A percentile compares a stretch with the other conserved stretches of the same genome.
phyloP scores from a whole-genome alignment of 1,140 invertebrate genomes.

The Cotesia vestalis region DNA sequence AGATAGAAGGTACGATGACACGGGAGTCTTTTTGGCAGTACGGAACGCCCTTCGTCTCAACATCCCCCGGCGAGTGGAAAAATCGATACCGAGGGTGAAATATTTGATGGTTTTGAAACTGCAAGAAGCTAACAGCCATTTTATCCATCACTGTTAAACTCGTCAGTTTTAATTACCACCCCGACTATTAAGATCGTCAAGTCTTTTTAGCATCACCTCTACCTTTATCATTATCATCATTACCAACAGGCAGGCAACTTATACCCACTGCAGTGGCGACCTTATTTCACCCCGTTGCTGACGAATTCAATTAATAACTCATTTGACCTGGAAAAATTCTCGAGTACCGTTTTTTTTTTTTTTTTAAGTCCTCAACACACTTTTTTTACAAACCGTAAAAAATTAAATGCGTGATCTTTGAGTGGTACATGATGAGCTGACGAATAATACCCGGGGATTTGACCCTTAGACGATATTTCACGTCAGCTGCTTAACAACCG shows the following conservation, averaged over 20 bases:
- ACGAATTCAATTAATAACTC: neutral
- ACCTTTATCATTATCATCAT: neutral
- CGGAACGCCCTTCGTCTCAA: no score
- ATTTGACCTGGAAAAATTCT: constrained; percentile 11
- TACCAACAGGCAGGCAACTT: neutral
- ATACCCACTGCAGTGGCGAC: neutral
- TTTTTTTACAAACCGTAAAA: no score
- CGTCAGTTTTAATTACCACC: constrained; percentile 8
- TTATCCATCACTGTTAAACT: neutral
- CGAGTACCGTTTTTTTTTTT: neutral
- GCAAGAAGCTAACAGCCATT: neutral
- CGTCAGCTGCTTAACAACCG: neutral
- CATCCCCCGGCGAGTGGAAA: neutral
- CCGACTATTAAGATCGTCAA: no score
- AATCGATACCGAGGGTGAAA: constrained; percentile 13
- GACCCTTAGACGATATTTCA: no score
- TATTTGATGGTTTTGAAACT: neutral
- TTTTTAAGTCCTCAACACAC: neutral
- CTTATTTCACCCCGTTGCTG: neutral
- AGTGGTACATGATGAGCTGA: constrained; percentile 10
- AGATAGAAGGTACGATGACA: neutral
- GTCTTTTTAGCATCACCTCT: neutral
- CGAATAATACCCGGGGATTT: neutral
- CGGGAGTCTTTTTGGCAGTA: no score
- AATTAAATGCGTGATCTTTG: neutral